Conservation (phyloP, 2,113 vertebrate species). For the Balaenoptera acutorostrata region DNA sequence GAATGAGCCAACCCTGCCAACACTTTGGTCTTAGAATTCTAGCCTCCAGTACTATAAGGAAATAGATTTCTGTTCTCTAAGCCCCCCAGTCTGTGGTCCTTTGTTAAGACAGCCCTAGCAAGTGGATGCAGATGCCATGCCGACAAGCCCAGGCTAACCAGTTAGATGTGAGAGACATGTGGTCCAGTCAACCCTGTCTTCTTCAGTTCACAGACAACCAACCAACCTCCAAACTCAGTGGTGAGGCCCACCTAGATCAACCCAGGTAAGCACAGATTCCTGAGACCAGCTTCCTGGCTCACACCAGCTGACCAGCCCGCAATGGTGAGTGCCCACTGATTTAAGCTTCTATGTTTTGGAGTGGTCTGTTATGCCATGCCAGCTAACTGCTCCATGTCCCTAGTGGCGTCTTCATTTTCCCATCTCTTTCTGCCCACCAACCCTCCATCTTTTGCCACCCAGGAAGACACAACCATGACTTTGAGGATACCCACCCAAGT, state of each 20-base stretch:
- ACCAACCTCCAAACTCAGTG: not conserved
- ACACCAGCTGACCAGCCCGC: no score
- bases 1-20: no score
- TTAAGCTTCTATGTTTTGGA: no score
- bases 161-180: not conserved
- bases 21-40: no score
- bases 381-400: not conserved
- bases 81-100: no score
- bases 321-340: no score
- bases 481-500: constrained; percentile 6
- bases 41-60: no score
- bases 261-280: not conserved
- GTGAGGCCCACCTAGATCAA: not conserved
- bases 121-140: no score
- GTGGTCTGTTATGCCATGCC: no score
- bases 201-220: not conserved
- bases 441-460: not conserved
- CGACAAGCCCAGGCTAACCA: not conserved
- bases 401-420: rapidly evolving
- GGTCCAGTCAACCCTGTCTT: no score
- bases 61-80: no score
- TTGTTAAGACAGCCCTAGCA: no score
- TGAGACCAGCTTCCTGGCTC: not conserved
- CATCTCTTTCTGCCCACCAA: not conserved
- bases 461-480: not conserved